These are phyloP conservation scores for Lepidocolaptes lacrymiger DNA, from an alignment of 2,797 vertebrate species.

Conservation along the genomic window DNA sequence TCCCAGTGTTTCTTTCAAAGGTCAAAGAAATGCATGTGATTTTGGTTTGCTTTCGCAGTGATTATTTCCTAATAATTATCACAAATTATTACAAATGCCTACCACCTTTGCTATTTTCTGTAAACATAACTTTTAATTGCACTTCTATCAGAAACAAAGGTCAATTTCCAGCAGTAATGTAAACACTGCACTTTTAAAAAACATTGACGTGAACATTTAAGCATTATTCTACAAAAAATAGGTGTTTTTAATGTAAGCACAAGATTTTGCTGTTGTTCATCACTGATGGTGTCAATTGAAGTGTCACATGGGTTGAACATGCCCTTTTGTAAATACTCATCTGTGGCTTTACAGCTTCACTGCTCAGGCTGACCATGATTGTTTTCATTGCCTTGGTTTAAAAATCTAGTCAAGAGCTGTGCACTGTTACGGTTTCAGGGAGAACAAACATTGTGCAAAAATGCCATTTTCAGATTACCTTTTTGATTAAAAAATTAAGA, in stretches of 20 bases:
- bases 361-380: neutral
- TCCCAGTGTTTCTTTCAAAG: neutral
- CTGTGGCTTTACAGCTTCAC: neutral
- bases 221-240: neutral
- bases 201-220: neutral
- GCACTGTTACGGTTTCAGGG: rapidly evolving
- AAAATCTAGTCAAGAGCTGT: neutral
- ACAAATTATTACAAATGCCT: neutral
- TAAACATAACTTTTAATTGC: neutral
- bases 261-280: neutral
- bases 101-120: neutral
- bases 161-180: neutral
- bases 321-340: neutral
- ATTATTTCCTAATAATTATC: neutral
- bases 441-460: neutral
- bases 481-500: neutral
- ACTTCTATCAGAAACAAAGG: neutral
- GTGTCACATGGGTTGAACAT: neutral
- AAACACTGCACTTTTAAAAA: neutral
- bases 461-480: neutral
- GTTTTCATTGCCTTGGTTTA: neutral
- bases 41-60: neutral
- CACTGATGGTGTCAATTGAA: neutral
- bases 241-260: neutral
- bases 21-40: neutral